Base-by-base conservation (phyloP, 1,140 invertebrate genomes). In the Uloborus diversus region DNA sequence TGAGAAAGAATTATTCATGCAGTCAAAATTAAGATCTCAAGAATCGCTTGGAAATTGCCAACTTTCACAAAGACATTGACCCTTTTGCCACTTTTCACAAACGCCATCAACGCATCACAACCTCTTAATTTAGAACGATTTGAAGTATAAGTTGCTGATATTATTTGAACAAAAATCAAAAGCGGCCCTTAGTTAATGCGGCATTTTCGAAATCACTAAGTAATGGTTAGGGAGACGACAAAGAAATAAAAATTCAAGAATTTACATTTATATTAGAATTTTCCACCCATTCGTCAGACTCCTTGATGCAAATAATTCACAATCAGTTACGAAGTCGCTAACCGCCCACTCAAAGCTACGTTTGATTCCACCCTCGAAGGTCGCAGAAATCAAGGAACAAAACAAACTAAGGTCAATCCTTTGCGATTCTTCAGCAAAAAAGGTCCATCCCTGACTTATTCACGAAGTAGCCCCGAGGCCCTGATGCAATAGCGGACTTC, bases 231-330 rank as follows among this genome's bases (percentile, higher is more conserved):
- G n/a, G n/a, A n/a, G n/a, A n/a, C n/a, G n/a, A n/a, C n/a, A n/a
- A n/a, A n/a, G n/a, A n/a, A n/a, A n/a, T n/a, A 68, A 65, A 53
- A 35, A 57, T 57, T 68, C 49, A 70, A 25, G 57, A 23, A 70
- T 70, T 57, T 70, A 42, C 68, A 70, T 70, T 57, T 70, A 70
- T 70, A 70, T 70, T 32, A 70, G 32, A 23, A 53, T 70, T 57
- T 28, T 57, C 17, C 30, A 49, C n/a, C 42, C 7, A 28, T 68
- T 49, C 53, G 9, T 68, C 61, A n/a, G n/a, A n/a, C n/a, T n/a
- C n/a, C n/a, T n/a, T n/a, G 17, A 42, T 17, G 2, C 37, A 42
- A 42, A 13, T 13, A 42, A 42, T 42, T 28, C 25, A 30, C n/a
- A 28, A 28, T 9, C n/a, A 13, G 25, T 35, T 75, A 64, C 37